These are phyloP conservation scores for Thereva unica DNA, from an alignment of 2,888 invertebrate species.

Conservation along the genomic window DNA sequence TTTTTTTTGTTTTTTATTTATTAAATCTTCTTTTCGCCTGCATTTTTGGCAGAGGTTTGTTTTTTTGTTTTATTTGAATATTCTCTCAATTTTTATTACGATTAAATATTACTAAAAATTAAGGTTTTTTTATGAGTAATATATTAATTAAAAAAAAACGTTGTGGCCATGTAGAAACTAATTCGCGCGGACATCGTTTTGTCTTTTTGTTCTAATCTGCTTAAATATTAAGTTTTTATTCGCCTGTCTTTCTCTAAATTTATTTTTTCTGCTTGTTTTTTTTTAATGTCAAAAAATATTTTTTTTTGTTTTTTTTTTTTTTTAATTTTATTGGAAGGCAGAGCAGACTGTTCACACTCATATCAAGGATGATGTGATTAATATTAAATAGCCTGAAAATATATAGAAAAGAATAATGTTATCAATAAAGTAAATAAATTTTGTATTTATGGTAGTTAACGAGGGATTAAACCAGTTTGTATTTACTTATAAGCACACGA, in stretches of 20 bases:
- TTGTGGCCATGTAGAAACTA: no score
- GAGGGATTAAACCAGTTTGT: no score
- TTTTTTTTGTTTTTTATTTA: conserved; percentile 1
- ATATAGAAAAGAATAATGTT: background rate
- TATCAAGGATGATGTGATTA: conserved; percentile 11
- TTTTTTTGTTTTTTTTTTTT: conserved; percentile 15
- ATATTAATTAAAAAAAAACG: no score
- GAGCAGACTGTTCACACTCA: conserved; percentile 14
- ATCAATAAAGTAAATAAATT: background rate
- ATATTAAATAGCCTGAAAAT: conserved; percentile 27
- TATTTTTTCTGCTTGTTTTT: background rate
- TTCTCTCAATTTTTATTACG: no score
- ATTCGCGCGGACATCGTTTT: background rate
- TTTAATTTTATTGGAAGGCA: conserved; percentile 18
- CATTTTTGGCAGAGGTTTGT: no score
- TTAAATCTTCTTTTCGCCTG: no score
- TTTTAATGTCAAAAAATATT: conserved; percentile 16
- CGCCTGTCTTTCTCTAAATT: background rate
- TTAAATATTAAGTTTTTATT: conserved; percentile 4
- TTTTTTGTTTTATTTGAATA: no score
- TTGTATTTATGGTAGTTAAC: no score
- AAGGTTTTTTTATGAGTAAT: no score
- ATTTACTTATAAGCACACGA: no score
- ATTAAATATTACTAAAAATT: no score
- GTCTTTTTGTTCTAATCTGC: background rate